Percentiles rank a stretch among this genome's conserved stretches.
phyloP scores from a whole-genome alignment of 2,113 vertebrate species.

The Alouatta palliata region DNA sequence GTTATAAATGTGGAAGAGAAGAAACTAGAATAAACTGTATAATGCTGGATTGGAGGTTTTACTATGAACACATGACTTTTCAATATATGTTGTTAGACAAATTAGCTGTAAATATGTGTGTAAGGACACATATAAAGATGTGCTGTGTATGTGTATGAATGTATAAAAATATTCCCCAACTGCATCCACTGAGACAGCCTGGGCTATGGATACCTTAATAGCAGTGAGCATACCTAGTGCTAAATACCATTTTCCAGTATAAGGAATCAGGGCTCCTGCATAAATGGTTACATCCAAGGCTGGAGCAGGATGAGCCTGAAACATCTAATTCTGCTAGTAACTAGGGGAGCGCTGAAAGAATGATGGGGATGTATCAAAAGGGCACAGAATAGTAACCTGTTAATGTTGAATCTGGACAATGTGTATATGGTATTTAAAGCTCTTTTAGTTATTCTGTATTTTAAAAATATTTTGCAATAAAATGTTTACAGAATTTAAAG shows the following conservation, averaged over 20 bases:
- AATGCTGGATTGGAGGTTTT: background rate
- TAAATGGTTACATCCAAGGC: background rate
- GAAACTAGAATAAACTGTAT: background rate
- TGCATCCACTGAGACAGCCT: background rate
- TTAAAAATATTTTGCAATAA: conserved; percentile 25
- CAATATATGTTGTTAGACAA: background rate
- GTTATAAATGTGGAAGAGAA: background rate
- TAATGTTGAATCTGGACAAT: background rate
- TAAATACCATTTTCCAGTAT: background rate
- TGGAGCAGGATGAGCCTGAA: background rate
- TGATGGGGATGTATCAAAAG: background rate
- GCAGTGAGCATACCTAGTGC: background rate
- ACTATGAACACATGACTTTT: conserved; percentile 1
- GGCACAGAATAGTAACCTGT: background rate
- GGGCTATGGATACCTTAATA: background rate
- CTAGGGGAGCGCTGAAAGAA: background rate
- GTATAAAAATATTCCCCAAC: conserved; percentile 34
- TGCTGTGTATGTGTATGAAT: background rate
- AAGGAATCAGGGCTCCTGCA: background rate
- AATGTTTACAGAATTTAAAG: conserved; percentile 27
- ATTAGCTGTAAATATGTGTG: background rate
- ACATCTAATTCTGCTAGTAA: background rate
- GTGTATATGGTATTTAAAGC: background rate
- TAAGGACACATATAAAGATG: background rate
- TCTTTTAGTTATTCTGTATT: background rate